These are phyloP conservation scores for Oreohelix idahoensis DNA, from an alignment of 1,140 invertebrate genomes.

Conservation along the genomic window DNA sequence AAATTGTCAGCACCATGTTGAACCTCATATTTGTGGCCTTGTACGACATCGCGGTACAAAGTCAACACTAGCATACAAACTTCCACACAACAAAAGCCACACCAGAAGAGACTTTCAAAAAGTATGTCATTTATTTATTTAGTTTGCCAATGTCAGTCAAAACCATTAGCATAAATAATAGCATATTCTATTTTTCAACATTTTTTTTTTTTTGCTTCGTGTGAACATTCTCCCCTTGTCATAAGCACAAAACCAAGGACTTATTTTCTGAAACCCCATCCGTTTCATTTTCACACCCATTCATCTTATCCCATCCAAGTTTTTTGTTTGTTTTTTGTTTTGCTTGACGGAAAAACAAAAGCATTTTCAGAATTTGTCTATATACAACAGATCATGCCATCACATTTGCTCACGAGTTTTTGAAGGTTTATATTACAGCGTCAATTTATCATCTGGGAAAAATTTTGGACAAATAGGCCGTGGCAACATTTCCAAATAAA, in stretches of 20 bases:
- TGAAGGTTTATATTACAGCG: no score
- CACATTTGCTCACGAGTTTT: background rate
- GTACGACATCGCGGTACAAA: no score
- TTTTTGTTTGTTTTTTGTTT: background rate
- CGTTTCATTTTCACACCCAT: background rate
- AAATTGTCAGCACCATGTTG: no score
- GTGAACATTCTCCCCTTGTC: background rate
- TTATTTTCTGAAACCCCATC: background rate
- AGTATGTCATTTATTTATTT: constrained; percentile 9
- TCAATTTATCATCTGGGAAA: no score
- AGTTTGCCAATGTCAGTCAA: background rate
- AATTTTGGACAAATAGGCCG: no score
- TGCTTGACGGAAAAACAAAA: background rate
- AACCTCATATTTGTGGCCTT: no score
- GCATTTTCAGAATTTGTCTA: background rate
- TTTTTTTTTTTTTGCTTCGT: background rate
- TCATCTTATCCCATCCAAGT: background rate
- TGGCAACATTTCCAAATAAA: no score
- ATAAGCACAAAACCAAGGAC: background rate
- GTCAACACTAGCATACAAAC: no score
- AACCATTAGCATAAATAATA: background rate
- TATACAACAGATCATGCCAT: background rate
- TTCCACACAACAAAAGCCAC: no score
- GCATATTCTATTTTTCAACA: background rate
- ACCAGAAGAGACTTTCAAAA: background rate